A percentile compares a stretch with the other conserved stretches of the same genome.
Evolutionary conservation across 53 echinoderm and acorn worm genomes (phyloP).

Genomic region (Luidia sarsii): DNA sequence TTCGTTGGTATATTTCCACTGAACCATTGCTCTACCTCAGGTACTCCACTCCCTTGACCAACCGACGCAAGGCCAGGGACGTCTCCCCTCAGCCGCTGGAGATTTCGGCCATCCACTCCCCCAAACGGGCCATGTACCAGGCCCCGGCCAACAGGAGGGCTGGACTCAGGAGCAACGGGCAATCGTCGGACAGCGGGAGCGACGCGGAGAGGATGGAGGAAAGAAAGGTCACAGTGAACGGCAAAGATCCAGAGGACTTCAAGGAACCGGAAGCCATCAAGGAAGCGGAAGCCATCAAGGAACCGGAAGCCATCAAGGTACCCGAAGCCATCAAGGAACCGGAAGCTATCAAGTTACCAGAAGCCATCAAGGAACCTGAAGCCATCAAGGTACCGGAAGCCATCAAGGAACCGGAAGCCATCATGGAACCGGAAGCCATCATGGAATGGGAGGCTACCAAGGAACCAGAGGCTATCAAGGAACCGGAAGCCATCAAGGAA

Average conservation of each 20-base stretch:
- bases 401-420: not conserved
- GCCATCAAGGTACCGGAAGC: too few relatives aligned
- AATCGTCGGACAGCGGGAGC: too few relatives aligned
- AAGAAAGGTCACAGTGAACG: too few relatives aligned
- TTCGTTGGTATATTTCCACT: too few relatives aligned
- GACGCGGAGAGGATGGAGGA: too few relatives aligned
- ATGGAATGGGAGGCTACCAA: not conserved
- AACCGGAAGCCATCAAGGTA: too few relatives aligned
- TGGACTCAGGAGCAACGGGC: not conserved
- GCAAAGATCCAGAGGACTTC: too few relatives aligned
- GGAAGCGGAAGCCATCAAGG: too few relatives aligned
- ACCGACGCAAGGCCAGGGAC: not conserved
- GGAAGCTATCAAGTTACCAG: too few relatives aligned
- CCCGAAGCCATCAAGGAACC: too few relatives aligned
- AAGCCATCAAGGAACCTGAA: too few relatives aligned
- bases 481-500: not conserved
- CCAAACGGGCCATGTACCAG: not conserved
- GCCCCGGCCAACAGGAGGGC: not conserved
- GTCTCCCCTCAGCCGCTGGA: conserved; percentile 28
- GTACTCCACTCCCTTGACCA: conserved; percentile 32
- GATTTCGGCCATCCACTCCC: conserved; percentile 33
- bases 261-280: too few relatives aligned
- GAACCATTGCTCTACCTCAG: not conserved
- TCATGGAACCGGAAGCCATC: not conserved
- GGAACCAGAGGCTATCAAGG: not conserved